Evolutionary conservation across 1,140 invertebrate species (phyloP), one percentile per base, ranked within the genome.

Genomic region (Drosophila punjabiensis): DNA sequence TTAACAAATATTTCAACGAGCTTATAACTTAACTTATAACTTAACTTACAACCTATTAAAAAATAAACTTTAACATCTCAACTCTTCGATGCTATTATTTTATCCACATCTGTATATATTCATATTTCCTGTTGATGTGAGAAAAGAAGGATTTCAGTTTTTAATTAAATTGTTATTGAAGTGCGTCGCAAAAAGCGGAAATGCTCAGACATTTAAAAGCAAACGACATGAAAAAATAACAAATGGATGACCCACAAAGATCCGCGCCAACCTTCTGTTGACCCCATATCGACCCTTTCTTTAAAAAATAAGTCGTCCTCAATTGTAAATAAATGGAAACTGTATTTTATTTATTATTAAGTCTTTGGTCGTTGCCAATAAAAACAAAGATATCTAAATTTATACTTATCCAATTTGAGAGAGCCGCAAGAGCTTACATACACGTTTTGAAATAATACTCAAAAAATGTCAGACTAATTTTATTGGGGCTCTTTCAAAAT

Each of bases 81-180:
- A 5, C 1, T 20, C 13, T 9, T 24, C 1, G 18, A 24, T 35
- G 18, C 32, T 37, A 24, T 24, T 56, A 14, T 37, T 10, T 56
- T 37, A 1, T 5, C 18, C 11, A 2, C 13, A 35, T 35, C 13
- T 20, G 53, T 56, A 4, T 7, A 14, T 1, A 16, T 41, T 8
- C 4, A n/a, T 9, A 47, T 24, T 24, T 56, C 18, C 7, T 14
- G 53, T 56, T 56, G 53, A 56, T 56, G 33, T 56, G 53, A 37
- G 53, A 18, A 52, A 13, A 28, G 30, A 24, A 64, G 33, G 53
- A 64, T 58, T 63, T 24, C 48, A 53, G 47, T 56, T 64, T 64
- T 58, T 64, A 64, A 64, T 64, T 64, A 64, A 64, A 64, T 64
- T 64, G 53, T 30, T 30, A 64, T 58, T 56, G 62, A 43, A 63